phyloP scores from a whole-genome alignment of 2,113 vertebrate genomes.

The Syngnathoides biaculeatus region DNA sequence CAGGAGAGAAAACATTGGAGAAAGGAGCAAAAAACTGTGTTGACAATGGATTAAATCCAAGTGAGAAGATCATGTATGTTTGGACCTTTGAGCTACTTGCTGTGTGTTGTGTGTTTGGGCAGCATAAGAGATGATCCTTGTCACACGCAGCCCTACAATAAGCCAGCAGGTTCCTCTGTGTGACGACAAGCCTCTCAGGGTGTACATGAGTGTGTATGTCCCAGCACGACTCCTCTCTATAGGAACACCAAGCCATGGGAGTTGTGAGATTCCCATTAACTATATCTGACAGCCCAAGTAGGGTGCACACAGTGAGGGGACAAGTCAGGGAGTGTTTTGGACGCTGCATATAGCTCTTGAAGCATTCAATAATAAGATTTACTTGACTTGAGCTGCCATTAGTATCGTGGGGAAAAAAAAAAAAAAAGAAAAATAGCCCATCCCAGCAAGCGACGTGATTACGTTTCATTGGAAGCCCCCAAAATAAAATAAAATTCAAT shows the following conservation, averaged over 20 bases:
- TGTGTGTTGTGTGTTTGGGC: conserved; percentile 42
- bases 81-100: conserved; percentile 31
- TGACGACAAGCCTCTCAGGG: conserved; percentile 58
- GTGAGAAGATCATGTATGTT: conserved; percentile 5
- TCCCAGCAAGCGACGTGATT: not conserved
- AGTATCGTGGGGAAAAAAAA: not conserved
- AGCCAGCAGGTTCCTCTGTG: conserved; percentile 61
- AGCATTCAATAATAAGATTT: conserved; percentile 24
- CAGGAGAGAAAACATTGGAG: conserved; percentile 33
- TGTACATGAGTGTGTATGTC: conserved; percentile 41
- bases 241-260: conserved; percentile 45
- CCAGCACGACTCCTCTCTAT: conserved; percentile 59
- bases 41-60: conserved; percentile 22
- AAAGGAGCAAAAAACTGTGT: conserved; percentile 36
- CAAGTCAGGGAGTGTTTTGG: conserved; percentile 52
- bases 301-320: conserved; percentile 50
- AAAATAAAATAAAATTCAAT: too few relatives aligned
- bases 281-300: conserved; percentile 61
- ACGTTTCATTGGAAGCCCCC: too few relatives aligned
- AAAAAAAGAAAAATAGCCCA: not conserved
- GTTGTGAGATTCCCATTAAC: conserved; percentile 59
- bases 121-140: conserved; percentile 59
- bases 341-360: conserved; percentile 45
- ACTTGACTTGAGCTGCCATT: not conserved
- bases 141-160: conserved; percentile 59